Percentiles rank a stretch among this genome's conserved stretches.
Evolutionary conservation across 2,113 vertebrate genomes (phyloP).

Genomic region (Lycaon pictus): DNA sequence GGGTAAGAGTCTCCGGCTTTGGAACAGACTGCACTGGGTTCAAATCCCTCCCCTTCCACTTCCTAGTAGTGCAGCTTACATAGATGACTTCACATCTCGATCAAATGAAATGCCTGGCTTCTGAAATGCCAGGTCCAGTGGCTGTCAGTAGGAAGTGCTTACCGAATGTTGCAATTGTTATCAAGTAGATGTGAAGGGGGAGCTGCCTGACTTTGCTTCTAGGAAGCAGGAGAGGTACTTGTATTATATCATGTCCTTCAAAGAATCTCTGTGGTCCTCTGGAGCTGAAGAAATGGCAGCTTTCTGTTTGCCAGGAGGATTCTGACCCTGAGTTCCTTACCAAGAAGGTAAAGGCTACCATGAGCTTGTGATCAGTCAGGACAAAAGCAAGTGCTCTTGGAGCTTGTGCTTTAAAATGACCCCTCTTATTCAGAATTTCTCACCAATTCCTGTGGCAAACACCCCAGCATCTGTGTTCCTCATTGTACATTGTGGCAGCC

Average conservation of each 20-base stretch:
- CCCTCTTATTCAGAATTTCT: neutral
- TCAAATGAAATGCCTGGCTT: neutral
- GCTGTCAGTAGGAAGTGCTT: neutral
- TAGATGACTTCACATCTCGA: neutral
- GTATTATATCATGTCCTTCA: neutral
- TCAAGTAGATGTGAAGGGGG: neutral
- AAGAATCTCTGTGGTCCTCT: neutral
- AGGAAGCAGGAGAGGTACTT: neutral
- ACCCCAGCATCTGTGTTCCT: neutral
- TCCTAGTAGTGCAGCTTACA: neutral
- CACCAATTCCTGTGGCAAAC: too few species aligned
- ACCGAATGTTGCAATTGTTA: neutral
- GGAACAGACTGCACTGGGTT: neutral
- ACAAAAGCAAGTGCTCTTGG: neutral
- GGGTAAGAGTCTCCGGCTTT: neutral
- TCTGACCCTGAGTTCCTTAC: neutral
- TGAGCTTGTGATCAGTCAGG: neutral
- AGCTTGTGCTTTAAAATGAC: neutral
- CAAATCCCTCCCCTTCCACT: neutral
- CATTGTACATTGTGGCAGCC: neutral
- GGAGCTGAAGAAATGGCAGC: neutral
- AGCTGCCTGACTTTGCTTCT: neutral
- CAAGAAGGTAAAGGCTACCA: neutral
- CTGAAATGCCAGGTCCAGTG: neutral
- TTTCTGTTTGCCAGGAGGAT: neutral